Base-by-base conservation (phyloP, 2,888 invertebrate genomes). In the Biston betularia region DNA sequence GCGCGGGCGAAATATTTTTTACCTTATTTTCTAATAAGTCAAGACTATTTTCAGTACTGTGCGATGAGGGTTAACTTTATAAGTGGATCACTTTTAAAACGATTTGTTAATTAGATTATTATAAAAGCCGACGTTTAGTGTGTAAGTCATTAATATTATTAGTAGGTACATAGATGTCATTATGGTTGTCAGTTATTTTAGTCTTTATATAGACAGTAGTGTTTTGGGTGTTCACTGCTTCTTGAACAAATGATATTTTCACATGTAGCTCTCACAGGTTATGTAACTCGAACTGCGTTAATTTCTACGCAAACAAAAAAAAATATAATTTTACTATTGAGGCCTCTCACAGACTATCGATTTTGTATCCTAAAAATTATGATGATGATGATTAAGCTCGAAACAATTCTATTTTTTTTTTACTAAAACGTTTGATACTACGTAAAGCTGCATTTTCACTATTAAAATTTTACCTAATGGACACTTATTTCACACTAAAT, bases 91-190 rank as follows among this genome's bases (percentile, higher is more conserved):
- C n/a, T 40, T 45, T 40, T 34, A 42, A 49, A 46, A 24, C 9
- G n/a, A n/a, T 57, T 49, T 46, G 42, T 12, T 64, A 48, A 50
- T 48, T 59, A 49, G 56, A 11, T 62, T 48, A 46, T 58, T 40
- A 46, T 40, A 56, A 56, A 60, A 50, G 49, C 48, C 45, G 45
- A 44, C 11, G 33, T 60, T 48, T 60, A 50, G 38, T 54, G 33
- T 33, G n/a, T 65, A 60, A 50, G 55, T 56, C 33, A 53, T 49
- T 38, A 15, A 14, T 46, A 40, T 14, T 35, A 38, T 44, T 24
- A 61, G 60, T n/a, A 46, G 5, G 52, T n/a, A 46, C 5, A 10
- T 53, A 53, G 10, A 7, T 38, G 15, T 50, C 7, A n/a, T 24
- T 14, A 52, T 38, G 35, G 35, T 50, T 50, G 49, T 52, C 52